phyloP scores from a whole-genome alignment of 2,113 vertebrate genomes.

The Genyomyrus donnyi region DNA sequence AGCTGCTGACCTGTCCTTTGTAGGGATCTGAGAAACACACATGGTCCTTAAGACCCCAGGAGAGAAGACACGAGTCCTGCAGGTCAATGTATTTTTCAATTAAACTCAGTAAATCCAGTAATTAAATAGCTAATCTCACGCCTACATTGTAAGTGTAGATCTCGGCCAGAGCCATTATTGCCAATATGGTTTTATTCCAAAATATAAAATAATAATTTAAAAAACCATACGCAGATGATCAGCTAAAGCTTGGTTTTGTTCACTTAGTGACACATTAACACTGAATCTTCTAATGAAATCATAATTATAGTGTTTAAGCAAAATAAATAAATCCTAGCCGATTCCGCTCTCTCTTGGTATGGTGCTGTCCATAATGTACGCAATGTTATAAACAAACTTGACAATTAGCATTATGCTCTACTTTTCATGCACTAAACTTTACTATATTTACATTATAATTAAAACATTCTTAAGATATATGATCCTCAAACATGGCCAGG shows the following conservation, averaged over 20 bases:
- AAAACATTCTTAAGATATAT: neutral
- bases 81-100: slow-evolving; percentile 26
- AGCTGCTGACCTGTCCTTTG: neutral
- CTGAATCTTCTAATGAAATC: neutral
- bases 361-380: neutral
- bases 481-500: slow-evolving; percentile 10
- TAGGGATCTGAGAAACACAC: neutral
- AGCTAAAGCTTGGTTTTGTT: slow-evolving; percentile 6
- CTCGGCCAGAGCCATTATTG: neutral
- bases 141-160: neutral
- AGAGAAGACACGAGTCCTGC: slow-evolving; percentile 12
- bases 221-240: neutral
- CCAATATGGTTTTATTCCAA: neutral
- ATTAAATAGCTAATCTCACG: neutral
- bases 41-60: slow-evolving; percentile 11
- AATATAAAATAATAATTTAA: neutral
- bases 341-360: neutral
- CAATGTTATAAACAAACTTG: slow-evolving; percentile 13
- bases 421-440: slow-evolving; percentile 8
- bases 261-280: neutral
- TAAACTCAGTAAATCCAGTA: slow-evolving; percentile 16
- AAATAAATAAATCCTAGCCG: neutral
- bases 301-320: neutral
- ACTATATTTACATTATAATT: slow-evolving; percentile 15
- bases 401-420: neutral